Conservation (phyloP, 2,113 vertebrate genomes). For the Serinus canaria region DNA sequence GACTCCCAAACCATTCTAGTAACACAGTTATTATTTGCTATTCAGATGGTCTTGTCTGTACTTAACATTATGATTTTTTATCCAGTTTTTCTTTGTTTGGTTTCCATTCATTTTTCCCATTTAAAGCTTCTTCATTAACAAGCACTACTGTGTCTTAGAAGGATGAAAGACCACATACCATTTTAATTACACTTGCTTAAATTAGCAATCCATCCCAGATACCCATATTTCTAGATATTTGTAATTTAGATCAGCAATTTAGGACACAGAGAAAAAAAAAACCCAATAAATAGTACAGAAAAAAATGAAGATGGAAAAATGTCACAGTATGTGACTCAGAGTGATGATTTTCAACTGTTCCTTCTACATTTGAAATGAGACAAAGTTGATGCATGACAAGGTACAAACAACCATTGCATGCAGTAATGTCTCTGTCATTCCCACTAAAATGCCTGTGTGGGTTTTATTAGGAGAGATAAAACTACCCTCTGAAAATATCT, state of each 20-base stretch:
- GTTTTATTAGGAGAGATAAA: neutral
- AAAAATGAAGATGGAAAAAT: constrained; percentile 48
- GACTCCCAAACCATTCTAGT: neutral
- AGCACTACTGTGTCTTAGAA: neutral
- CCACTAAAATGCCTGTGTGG: constrained; percentile 39
- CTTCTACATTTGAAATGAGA: constrained; percentile 49
- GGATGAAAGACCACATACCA: neutral
- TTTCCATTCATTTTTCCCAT: neutral
- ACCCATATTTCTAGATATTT: neutral
- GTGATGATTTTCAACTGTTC: constrained; percentile 63
- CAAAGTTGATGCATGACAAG: constrained; percentile 26
- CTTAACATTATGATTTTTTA: neutral
- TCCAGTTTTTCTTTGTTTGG: neutral
- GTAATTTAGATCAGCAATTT: neutral
- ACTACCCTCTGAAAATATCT: neutral
- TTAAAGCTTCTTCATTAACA: neutral
- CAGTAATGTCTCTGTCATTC: constrained; percentile 47
- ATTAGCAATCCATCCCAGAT: neutral
- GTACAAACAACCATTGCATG: constrained; percentile 49
- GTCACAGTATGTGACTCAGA: constrained; percentile 65
- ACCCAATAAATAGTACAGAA: neutral
- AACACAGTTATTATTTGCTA: neutral
- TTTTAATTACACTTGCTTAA: neutral
- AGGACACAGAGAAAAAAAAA: neutral
- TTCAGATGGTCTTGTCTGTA: neutral